Base-by-base conservation (phyloP, 2,113 vertebrate genomes). In the Puffinus mauretanicus region DNA sequence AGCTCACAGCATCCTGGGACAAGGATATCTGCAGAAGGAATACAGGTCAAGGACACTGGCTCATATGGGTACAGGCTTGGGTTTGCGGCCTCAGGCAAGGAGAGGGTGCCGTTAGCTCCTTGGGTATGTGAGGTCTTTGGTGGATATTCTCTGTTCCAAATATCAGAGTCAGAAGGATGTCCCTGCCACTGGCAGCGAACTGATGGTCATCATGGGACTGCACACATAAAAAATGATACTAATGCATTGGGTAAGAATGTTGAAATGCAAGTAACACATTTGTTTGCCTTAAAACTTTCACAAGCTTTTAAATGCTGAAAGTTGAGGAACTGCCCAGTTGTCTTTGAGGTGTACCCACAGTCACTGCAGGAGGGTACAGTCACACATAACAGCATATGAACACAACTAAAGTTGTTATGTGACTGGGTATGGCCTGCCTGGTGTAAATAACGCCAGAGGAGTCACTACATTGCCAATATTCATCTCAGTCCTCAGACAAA, bases 101-200 rank as follows among this genome's bases (percentile, higher is more conserved):
- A 80, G 60, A 78, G 19, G 8, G 4, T 88, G 34, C n/a, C 5
- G 18, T 83, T 58, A 80, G 13, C 19, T 81, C 72, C 64, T 70
- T 0, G 0, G 3, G 29, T 34, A 2, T 62, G 22, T 75, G 67
- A 90, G 10, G 17, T 51, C 42, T 82, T 55, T 19, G 16, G 38
- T 81, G 26, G 21, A 51, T 57, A 16, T 82, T 85, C 21, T 27
- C 16, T 51, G 5, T 69, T 91, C 17, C 66, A 69, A 25, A 40
- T 4, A 29, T 29, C 44, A 67, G 66, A 69, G 46, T 58, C 20
- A 80, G 67, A 90, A 87, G 29, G 38, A 57, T 60, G 42, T 55
- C 14, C 26, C 61, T 62, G 60, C 12, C 36, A 46, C 55, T 44
- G 69, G 14, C 29, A 82, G 38, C 3, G 6, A 69, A 27, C 13